These are phyloP conservation scores for Orchestia grillus DNA, from an alignment of 1,140 invertebrate genomes.

Conservation along the genomic window DNA sequence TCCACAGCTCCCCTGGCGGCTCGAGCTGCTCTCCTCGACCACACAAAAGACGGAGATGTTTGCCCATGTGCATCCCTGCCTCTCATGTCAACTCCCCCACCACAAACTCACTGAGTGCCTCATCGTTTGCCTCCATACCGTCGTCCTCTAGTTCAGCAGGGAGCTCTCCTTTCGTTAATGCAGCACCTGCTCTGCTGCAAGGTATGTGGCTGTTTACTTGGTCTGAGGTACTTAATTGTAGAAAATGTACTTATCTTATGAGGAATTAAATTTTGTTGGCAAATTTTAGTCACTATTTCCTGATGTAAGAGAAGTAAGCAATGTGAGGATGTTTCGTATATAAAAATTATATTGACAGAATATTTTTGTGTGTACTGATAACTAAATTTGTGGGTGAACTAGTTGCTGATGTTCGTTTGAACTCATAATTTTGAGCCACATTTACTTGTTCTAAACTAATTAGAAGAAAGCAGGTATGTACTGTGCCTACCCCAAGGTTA, in stretches of 20 bases:
- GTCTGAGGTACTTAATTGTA: neutral
- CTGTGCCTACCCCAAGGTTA: too few relatives aligned
- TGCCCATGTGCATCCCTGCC: constrained; percentile 57
- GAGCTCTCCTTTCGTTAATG: constrained; percentile 8
- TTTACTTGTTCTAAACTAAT: too few relatives aligned
- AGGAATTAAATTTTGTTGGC: neutral
- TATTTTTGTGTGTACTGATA: too few relatives aligned
- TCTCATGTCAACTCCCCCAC: constrained; percentile 41
- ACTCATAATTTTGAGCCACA: too few relatives aligned
- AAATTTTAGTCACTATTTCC: neutral
- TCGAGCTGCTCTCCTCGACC: constrained; percentile 58
- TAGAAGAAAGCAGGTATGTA: too few relatives aligned
- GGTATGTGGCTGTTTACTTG: neutral
- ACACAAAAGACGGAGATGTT: constrained; percentile 56
- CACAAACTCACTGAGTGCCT: constrained; percentile 28
- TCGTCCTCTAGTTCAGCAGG: neutral
- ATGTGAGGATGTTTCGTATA: too few relatives aligned
- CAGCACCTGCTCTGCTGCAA: constrained; percentile 10
- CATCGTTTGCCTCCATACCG: constrained; percentile 22
- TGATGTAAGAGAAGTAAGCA: too few relatives aligned
- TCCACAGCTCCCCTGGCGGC: constrained; percentile 56
- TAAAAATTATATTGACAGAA: too few relatives aligned
- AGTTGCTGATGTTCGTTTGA: too few relatives aligned
- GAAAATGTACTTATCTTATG: neutral
- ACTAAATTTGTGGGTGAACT: too few relatives aligned